A percentile compares a stretch with the other conserved stretches of the same genome.
These are phyloP conservation scores for Sminthurides aquaticus DNA, from an alignment of 2,888 invertebrate genomes.

Conservation along the genomic window DNA sequence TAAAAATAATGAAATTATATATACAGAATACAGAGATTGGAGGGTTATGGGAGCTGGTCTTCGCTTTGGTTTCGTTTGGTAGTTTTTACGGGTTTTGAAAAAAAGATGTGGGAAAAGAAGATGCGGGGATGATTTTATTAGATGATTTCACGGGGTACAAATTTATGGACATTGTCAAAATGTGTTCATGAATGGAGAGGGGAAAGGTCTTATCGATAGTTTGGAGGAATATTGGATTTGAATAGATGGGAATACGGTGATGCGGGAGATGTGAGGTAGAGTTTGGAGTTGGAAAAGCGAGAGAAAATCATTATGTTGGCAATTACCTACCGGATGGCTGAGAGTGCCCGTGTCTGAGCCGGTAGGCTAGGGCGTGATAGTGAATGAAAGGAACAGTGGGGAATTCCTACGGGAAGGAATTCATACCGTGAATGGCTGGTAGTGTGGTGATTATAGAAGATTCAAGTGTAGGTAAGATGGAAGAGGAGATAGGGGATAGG, in stretches of 20 bases:
- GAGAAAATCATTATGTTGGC: slow-evolving; percentile 12
- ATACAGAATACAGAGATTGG: background rate
- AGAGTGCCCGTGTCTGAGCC: too few species aligned
- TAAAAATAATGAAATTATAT: background rate
- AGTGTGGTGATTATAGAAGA: too few species aligned
- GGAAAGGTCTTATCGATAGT: background rate
- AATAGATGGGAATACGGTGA: slow-evolving; percentile 8
- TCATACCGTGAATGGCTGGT: too few species aligned
- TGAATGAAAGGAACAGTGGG: too few species aligned
- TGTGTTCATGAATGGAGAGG: background rate
- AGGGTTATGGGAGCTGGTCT: background rate
- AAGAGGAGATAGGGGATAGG: too few species aligned
- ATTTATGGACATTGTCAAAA: background rate
- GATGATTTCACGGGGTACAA: background rate
- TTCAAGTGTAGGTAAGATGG: too few species aligned
- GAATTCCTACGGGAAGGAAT: too few species aligned
- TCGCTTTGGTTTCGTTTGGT: too few species aligned
- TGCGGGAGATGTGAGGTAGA: background rate
- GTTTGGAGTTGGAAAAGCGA: slow-evolving; percentile 10
- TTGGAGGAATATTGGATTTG: slow-evolving; percentile 3
- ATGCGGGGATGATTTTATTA: background rate
- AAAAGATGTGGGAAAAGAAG: too few species aligned
- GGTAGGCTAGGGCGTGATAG: too few species aligned
- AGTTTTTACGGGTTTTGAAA: too few species aligned
- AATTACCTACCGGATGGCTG: too few species aligned